Evolutionary conservation across 2,113 vertebrate species (phyloP), one percentile per base, ranked within the genome.

Genomic region (Apteryx owenii): DNA sequence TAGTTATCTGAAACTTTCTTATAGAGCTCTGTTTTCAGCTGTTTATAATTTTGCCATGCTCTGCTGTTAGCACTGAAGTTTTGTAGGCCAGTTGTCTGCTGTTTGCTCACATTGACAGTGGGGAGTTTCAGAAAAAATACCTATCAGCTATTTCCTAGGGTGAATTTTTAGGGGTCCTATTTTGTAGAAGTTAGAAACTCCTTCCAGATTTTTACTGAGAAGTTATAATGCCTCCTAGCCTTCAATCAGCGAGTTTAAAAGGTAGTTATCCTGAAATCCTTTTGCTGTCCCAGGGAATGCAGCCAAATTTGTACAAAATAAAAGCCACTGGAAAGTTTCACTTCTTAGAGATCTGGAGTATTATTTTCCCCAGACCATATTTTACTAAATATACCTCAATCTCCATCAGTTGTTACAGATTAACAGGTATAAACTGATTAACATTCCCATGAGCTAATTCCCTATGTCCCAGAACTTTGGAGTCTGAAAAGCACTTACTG

Each of bases 11-110:
- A 56, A 70, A 13, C 9, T 1, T 16, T 5, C 12, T 4, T 28
- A 5, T 4, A 4, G 12, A 26, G 3, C 38, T 33, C 28, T 10
- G 11, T 2, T 29, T 18, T 7, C 17, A 20, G 29, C 48, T 61
- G 23, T 5, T 9, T 0, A 5, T 17, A 8, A 6, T 9, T 51
- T n/a, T 26, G 48, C 48, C 0, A 0, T 12, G 16, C 69, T 58
- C 11, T 38, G 62, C 56, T 21, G 4, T 10, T 12, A 19, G n/a
- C 7, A 3, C 9, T 17, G 11, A 33, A 17, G 12, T 29, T 33
- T 31, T 23, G 10, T 2, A 29, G 50, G 40, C 25, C 53, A 5
- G 13, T 17, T 58, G 26, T 31, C n/a, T 25, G 38, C 29, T 14
- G 7, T 28, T 73, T 17, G 18, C 25, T 61, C 23, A 5, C 68